Evolutionary conservation across 2,888 invertebrate species (phyloP), one percentile per base, ranked within the genome.

Genomic region (Schizotus pectinicornis): DNA sequence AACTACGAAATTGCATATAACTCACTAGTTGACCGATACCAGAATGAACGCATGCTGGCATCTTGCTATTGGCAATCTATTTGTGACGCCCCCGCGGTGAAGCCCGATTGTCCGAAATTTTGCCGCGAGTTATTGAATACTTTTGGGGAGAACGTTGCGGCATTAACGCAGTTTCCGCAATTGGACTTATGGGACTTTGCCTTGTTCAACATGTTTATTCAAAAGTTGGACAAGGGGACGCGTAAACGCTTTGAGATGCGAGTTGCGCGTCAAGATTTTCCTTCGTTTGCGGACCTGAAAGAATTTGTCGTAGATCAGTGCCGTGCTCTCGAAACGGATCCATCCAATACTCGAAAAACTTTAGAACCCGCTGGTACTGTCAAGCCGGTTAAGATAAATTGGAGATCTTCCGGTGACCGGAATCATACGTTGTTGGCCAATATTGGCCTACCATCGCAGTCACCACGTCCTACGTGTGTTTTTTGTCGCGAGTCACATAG

Each of bases 171-270:
- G 14, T 41, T 13, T 41, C 14, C 11, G 6, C 5, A 41, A 12
- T 6, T 41, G 13, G 14, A 41, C 14, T 41, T 41, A 13, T 41
- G 42, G 42, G 42, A 41, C n/a, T 41, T 41, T 13, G 14, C 42
- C 14, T 7, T 41, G 42, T 41, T 41, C n/a, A n/a, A n/a, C n/a
- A n/a, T n/a, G n/a, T n/a, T n/a, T n/a, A n/a, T n/a, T n/a, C n/a
- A n/a, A n/a, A 7, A 13, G 12, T n/a, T 41, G 13, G 42, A 41
- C 42, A 8, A 12, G 5, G 5, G 7, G 5, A 41, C 42, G 42
- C 42, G 42, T 7, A 41, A 41, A 14, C 42, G 42, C n/a, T 41
- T 41, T 14, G 42, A 41, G 14, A 5, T 41, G 6, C 6, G 14
- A n/a, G 6, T 6, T 14, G 11, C 42, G 5, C 12, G n/a, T 5